Evolutionary conservation across 1,140 invertebrate genomes (phyloP), one percentile per base, ranked within the genome.

Genomic region (Theocolax elegans): DNA sequence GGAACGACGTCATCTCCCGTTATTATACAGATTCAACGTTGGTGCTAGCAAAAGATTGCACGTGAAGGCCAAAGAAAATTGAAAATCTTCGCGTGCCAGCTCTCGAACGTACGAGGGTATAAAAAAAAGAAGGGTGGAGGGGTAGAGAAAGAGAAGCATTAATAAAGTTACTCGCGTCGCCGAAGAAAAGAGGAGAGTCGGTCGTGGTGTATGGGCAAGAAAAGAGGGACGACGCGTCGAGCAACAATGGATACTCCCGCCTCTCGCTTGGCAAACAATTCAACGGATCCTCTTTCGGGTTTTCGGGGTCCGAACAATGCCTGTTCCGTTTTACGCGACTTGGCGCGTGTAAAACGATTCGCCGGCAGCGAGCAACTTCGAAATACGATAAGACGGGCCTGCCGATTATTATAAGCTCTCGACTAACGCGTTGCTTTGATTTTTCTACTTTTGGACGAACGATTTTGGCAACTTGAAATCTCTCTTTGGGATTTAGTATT

Each of bases 201-300:
- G 51, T 2, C 12, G 8, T n/a, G n/a, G 10, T 35, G 10, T 35
- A 35, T 35, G 10, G 1, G 1, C 1, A 19, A 15, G 40, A 15
- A 46, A 46, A 25, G 10, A 58, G 40, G 35, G 12, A 58, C 31
- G 35, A 42, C n/a, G 17, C 19, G 35, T 23, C 7, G 21, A 40
- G 62, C 40, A 56, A 66, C 63, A 66, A 66, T 66, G 25, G 63
- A 56, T n/a, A 38, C 35, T 19, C 21, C n/a, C n/a, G n/a, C n/a
- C 21, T 7, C 63, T 35, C 46, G 23, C 27, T 42, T 35, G 51
- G 64, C 40, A 56, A 56, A 54, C 51, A 44, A 65, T 65, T 54
- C 51, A 29, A n/a, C 44, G 21, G 53, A 48, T 63, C 54, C 35
- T 58, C 44, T 49, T 49, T 49, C 4, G 21, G 42, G n/a, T n/a